These are phyloP conservation scores for Noctua pronuba DNA, from an alignment of 2,888 invertebrate species.

Conservation along the genomic window DNA sequence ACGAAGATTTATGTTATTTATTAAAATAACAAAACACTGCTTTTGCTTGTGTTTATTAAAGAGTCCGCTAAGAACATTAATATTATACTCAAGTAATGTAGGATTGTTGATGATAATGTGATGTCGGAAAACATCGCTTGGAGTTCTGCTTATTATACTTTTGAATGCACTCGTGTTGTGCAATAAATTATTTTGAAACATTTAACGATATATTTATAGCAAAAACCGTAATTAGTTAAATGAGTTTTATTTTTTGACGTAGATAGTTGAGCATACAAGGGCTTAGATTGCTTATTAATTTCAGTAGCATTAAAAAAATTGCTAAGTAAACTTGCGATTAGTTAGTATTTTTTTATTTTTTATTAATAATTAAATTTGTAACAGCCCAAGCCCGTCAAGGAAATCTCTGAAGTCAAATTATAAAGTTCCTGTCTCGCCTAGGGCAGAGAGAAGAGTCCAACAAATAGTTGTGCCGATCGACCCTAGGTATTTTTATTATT, in stretches of 20 bases:
- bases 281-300: conserved; percentile 5
- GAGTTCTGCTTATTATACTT: conserved; percentile 48
- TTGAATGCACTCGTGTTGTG: conserved; percentile 15
- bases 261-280: conserved; percentile 2
- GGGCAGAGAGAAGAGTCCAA: conserved; percentile 70
- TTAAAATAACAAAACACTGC: neutral
- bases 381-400: conserved; percentile 42
- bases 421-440: conserved; percentile 66
- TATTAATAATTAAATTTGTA: conserved; percentile 49
- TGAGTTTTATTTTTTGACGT: conserved; percentile 13
- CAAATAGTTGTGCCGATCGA: conserved; percentile 77
- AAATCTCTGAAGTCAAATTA: conserved; percentile 45
- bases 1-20: conserved; percentile 14
- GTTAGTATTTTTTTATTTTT: conserved; percentile 10
- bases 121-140: conserved; percentile 15
- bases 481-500: conserved; percentile 72
- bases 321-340: neutral
- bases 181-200: conserved; percentile 12
- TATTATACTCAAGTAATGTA: neutral
- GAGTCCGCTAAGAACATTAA: neutral
- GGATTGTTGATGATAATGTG: neutral
- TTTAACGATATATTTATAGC: conserved; percentile 13
- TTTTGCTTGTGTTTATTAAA: neutral
- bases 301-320: neutral
- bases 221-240: neutral